These are phyloP conservation scores for Vesta saturnalis DNA, from an alignment of 2,888 invertebrate species.

Conservation along the genomic window DNA sequence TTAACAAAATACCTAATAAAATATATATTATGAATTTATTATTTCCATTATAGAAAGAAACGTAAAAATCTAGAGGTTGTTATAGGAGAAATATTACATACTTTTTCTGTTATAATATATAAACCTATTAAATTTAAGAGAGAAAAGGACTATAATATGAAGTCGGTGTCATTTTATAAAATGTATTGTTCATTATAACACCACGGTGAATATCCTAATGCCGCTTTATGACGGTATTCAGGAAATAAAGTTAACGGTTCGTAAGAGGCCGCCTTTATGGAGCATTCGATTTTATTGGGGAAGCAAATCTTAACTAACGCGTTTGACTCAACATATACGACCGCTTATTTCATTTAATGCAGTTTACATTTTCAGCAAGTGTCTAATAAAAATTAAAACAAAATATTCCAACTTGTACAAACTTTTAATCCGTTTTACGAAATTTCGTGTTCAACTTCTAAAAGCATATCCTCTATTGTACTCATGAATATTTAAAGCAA, in stretches of 20 bases:
- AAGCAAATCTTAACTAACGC: constrained; percentile 38
- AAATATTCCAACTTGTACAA: constrained; percentile 8
- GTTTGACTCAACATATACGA: constrained; percentile 34
- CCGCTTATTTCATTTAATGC: constrained; percentile 25
- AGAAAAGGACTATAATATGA: constrained; percentile 19
- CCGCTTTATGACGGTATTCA: constrained; percentile 33
- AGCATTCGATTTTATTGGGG: constrained; percentile 37
- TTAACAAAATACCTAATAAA: too few species aligned
- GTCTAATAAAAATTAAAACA: constrained; percentile 19
- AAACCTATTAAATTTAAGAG: background rate
- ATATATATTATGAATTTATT: too few species aligned
- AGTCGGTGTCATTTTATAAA: constrained; percentile 31
- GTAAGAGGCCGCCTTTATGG: constrained; percentile 39
- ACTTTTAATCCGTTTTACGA: constrained; percentile 3
- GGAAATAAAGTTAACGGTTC: constrained; percentile 40
- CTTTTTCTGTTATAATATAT: background rate
- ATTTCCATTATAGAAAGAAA: too few species aligned
- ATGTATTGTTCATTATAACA: constrained; percentile 38
- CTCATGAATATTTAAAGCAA: constrained; percentile 31
- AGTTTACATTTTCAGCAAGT: constrained; percentile 25
- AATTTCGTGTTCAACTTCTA: background rate
- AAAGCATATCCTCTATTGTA: constrained; percentile 16
- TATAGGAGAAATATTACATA: background rate
- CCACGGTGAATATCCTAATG: constrained; percentile 32
- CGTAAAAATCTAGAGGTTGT: too few species aligned